Evolutionary conservation across 2,113 vertebrate genomes (phyloP).

Genomic region (Larimichthys polyactis): DNA sequence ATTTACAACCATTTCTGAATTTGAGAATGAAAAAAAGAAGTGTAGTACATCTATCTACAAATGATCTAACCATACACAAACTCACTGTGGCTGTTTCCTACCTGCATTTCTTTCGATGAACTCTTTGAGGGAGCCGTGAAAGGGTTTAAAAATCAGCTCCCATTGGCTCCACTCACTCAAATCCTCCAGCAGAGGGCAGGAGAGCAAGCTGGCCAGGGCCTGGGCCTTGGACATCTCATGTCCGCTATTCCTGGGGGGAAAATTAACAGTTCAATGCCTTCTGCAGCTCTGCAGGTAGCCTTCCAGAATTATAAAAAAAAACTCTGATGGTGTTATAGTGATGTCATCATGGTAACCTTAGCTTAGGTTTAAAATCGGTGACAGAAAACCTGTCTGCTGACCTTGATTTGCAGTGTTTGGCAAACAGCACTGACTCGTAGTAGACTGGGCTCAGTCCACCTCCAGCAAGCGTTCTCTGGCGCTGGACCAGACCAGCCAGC

Average conservation of each 20-base stretch:
- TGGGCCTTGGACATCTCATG: slow-evolving; percentile 74
- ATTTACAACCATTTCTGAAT: background rate
- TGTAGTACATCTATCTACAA: background rate
- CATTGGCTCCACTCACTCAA: slow-evolving; percentile 85
- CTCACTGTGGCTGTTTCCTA: background rate
- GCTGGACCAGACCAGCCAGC: slow-evolving; percentile 72
- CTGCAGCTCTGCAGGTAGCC: no score
- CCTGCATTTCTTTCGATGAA: slow-evolving; percentile 83
- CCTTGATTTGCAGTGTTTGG: slow-evolving; percentile 69
- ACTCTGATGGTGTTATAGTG: no score
- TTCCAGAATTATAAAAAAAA: no score
- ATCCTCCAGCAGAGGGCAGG: slow-evolving; percentile 85
- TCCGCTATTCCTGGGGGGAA: slow-evolving; percentile 23
- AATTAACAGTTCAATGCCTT: no score
- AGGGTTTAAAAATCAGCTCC: slow-evolving; percentile 83
- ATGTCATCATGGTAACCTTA: no score
- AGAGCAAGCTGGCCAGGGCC: slow-evolving; percentile 79
- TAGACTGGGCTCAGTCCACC: slow-evolving; percentile 66
- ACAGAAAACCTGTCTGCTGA: slow-evolving; percentile 3
- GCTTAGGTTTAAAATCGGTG: no score
- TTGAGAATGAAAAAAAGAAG: background rate
- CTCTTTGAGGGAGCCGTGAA: slow-evolving; percentile 81
- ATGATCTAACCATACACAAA: background rate
- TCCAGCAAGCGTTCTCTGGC: slow-evolving; percentile 67
- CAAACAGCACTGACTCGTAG: slow-evolving; percentile 82